phyloP scores from a whole-genome alignment of 2,888 invertebrate species.

The Drosophila pullipes region DNA sequence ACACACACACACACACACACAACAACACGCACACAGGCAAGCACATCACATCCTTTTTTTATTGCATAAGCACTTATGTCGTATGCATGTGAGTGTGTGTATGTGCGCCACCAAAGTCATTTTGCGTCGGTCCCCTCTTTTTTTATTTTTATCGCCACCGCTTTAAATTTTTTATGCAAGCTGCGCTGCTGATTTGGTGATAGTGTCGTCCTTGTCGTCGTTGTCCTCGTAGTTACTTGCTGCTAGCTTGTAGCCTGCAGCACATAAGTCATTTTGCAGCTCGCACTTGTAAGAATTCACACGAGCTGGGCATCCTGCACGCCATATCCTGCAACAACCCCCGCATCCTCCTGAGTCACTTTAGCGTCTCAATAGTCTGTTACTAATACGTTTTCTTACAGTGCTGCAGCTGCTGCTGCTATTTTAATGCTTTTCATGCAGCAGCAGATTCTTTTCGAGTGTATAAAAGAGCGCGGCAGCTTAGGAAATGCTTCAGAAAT shows the following conservation, averaged over 20 bases:
- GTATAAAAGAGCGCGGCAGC: slow-evolving; percentile 67
- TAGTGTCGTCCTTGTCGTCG: slow-evolving; percentile 67
- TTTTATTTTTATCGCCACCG: slow-evolving; percentile 66
- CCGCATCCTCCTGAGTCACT: slow-evolving; percentile 50
- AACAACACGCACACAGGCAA: slow-evolving; percentile 44
- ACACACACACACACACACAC: slow-evolving; percentile 63
- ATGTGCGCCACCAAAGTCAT: slow-evolving; percentile 63
- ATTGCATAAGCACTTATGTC: slow-evolving; percentile 75
- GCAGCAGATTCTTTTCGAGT: slow-evolving; percentile 72
- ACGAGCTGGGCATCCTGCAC: slow-evolving; percentile 63
- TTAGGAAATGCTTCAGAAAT: slow-evolving; percentile 54
- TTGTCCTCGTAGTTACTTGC: slow-evolving; percentile 11
- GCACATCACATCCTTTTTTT: slow-evolving; percentile 37
- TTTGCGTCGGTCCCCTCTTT: slow-evolving; percentile 46
- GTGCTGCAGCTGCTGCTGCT: slow-evolving; percentile 56
- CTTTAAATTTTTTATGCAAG: slow-evolving; percentile 76
- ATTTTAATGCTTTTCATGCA: slow-evolving; percentile 77
- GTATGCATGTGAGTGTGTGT: slow-evolving; percentile 17
- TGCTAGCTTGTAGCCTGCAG: slow-evolving; percentile 48
- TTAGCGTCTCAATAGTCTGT: slow-evolving; percentile 80
- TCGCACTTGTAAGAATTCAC: slow-evolving; percentile 77
- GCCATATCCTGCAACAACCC: slow-evolving; percentile 27
- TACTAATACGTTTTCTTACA: slow-evolving; percentile 74
- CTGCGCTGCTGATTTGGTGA: slow-evolving; percentile 78
- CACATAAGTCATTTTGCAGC: slow-evolving; percentile 78